Evolutionary conservation across 1,140 invertebrate genomes (phyloP), one percentile per base, ranked within the genome.

Genomic region (Zaprionus ghesquierei): DNA sequence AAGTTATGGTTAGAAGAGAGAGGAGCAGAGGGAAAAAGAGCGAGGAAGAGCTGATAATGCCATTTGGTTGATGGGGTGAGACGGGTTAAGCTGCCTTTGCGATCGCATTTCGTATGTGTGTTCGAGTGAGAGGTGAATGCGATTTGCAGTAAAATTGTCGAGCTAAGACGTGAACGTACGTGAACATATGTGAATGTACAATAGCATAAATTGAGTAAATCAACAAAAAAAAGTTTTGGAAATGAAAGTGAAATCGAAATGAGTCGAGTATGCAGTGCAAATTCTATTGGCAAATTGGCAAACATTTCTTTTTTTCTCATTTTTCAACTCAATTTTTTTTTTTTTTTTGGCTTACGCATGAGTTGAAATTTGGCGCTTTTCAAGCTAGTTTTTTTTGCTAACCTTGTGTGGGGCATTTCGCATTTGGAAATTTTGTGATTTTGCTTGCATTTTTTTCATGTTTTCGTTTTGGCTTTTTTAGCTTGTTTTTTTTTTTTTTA

Each of bases 381-480:
- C 66, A 46, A 53, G 50, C 44, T 29, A 29, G 20, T 53, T 29
- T 69, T 68, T 77, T 63, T 79, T 87, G 84, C 82, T 87, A 87
- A 87, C 82, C 82, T 87, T 87, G 84, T 87, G 82, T 70, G 82
- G 84, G 79, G 72, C 73, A 68, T 82, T 87, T 87, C 79, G 75
- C 82, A 82, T 82, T 76, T 85, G 84, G 71, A 80, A 87, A 87
- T 82, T 87, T 87, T 87, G 84, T 82, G 84, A 77, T 87, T 87
- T 87, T 71, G 82, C 84, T 87, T 87, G 82, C 75, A 87, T 87
- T 82, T 71, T 81, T 65, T 56, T 65, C 61, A 65, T 75, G 74
- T 76, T 76, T 68, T 29, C 58, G 71, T 75, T 79, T 56, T 49
- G 60, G 20, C 54, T 56, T 60, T 50, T 8, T 46, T 29, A 9